A percentile compares a stretch with the other conserved stretches of the same genome.
These are phyloP conservation scores for Lagria hirta DNA, from an alignment of 2,888 invertebrate genomes.

Conservation along the genomic window DNA sequence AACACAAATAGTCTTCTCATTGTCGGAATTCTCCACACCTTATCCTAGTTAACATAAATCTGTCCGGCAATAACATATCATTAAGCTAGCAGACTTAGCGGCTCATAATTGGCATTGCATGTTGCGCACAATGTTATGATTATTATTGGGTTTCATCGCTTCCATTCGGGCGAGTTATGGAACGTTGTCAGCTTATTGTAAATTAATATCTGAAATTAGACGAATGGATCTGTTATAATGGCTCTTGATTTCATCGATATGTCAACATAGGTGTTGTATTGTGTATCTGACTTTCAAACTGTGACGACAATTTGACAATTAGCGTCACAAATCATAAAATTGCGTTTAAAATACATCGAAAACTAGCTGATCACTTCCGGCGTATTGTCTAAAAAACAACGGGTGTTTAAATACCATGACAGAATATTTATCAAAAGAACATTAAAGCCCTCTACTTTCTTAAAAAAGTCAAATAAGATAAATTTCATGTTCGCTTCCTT, in stretches of 20 bases:
- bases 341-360: too few species aligned
- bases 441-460: too few species aligned
- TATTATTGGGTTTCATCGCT: conserved; percentile 36
- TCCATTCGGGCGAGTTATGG: conserved; percentile 34
- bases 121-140: conserved; percentile 27
- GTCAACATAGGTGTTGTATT: conserved; percentile 19
- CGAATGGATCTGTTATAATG: conserved; percentile 34
- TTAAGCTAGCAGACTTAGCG: conserved; percentile 35
- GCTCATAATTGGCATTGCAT: conserved; percentile 31
- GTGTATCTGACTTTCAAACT: too few species aligned
- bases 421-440: too few species aligned
- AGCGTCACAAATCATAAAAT: too few species aligned
- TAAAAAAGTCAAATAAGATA: too few species aligned
- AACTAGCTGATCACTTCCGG: too few species aligned
- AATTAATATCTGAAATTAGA: conserved; percentile 42
- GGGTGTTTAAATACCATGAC: too few species aligned
- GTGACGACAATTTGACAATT: too few species aligned
- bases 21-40: conserved; percentile 20
- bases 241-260: conserved; percentile 29
- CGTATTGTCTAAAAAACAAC: too few species aligned
- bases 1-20: too few species aligned
- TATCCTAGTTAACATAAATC: conserved; percentile 30
- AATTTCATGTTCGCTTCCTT: too few species aligned
- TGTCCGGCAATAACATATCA: conserved; percentile 32
- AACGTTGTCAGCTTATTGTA: conserved; percentile 41